These are phyloP conservation scores for Adelges cooleyi DNA, from an alignment of 1,140 invertebrate species.

Conservation along the genomic window DNA sequence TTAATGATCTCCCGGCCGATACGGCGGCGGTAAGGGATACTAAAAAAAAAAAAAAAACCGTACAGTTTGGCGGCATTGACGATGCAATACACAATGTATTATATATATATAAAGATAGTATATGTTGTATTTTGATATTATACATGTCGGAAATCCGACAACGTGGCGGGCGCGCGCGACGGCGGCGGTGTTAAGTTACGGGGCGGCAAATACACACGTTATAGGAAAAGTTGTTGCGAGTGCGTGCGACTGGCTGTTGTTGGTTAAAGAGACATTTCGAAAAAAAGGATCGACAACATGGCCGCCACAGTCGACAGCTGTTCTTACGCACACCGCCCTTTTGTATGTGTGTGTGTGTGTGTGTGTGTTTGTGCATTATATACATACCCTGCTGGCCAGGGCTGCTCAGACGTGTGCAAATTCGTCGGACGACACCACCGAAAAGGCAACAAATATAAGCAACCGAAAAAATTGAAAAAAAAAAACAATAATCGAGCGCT, in stretches of 20 bases:
- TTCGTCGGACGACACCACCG: no score
- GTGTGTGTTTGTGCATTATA: constrained; percentile 2
- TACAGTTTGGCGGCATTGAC: no score
- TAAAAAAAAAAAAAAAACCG: no score
- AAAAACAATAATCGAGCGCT: no score
- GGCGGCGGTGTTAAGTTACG: constrained; percentile 23
- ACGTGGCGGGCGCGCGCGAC: not conserved
- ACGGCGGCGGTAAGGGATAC: no score
- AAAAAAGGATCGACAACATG: constrained; percentile 28
- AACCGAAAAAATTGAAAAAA: no score
- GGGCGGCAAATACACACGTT: not conserved
- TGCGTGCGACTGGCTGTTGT: not conserved
- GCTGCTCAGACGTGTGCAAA: constrained; percentile 8
- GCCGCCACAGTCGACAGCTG: constrained; percentile 20
- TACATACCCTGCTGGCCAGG: constrained; percentile 21
- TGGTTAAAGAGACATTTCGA: constrained; percentile 28
- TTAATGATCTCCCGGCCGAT: no score
- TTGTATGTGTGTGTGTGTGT: constrained; percentile 4
- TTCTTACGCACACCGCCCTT: constrained; percentile 26
- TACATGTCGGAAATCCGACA: constrained; percentile 22
- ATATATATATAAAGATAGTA: no score
- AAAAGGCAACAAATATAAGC: no score
- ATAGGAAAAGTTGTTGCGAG: constrained; percentile 22
- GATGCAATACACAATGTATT: no score
- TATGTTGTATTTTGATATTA: no score